Base-by-base conservation (phyloP, 2,113 vertebrate species). In the Glareola pratincola region DNA sequence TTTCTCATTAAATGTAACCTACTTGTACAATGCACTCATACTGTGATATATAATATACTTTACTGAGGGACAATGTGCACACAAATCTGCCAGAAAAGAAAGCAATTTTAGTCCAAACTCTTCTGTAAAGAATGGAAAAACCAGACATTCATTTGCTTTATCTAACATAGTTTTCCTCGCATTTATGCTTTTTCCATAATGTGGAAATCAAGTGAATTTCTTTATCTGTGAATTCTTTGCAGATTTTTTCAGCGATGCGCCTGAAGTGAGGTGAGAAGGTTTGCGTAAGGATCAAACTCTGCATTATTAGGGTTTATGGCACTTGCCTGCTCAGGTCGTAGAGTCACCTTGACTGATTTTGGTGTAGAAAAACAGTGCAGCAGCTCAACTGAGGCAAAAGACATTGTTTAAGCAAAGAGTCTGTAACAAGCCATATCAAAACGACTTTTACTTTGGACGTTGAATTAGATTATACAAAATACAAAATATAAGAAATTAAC, bases 1-100 rank as follows among this genome's bases (percentile, higher is more conserved):
- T 91, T 88, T 78, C 94, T 96, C 94, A 89, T 95, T 96, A 96
- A 95, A 94, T 72, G 79, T 96, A 95, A 95, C 92, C 95, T 92
- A 92, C 85, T 94, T 96, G 83, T 82, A 72, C 76, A 94, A 84
- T 68, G 84, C 91, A 68, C 56, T 67, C 94, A 86, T 51, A 88
- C 90, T 95, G 88, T 90, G 95, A 93, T 69, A 88, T 53, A 85
- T 87, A 94, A 96, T 92, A 60, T 60, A 73, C 48, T 81, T 78
- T 90, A 68, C 56, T 60, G 66, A 79, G 69, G 36, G 64, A 82
- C 19, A 95, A 82, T 72, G 94, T 76, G 69, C 80, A 90, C 85
- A 92, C 41, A 77, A 74, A 63, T 74, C 85, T 84, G 88, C 32
- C 37, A 83, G 94, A 83, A 95, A 93, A 91, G 20, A 51, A 62